Percentiles rank a stretch among this genome's conserved stretches.
These are phyloP conservation scores for Kobus ellipsiprymnus DNA, from an alignment of 2,113 vertebrate species.

Conservation along the genomic window DNA sequence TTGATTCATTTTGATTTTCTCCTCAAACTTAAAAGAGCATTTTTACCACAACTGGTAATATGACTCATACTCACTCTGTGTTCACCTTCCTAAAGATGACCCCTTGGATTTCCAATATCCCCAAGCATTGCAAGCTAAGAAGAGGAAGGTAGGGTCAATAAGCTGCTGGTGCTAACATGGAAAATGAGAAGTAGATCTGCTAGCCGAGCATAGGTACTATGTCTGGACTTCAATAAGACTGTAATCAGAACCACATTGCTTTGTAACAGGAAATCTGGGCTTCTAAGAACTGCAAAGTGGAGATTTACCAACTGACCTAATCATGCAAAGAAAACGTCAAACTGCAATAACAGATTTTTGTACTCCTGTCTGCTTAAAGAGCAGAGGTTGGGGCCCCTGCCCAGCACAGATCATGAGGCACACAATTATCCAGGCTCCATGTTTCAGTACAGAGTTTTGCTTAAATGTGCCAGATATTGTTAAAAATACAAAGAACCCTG, in stretches of 20 bases:
- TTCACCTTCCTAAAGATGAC: neutral
- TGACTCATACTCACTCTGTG: no score
- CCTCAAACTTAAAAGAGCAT: neutral
- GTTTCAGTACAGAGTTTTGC: slow-evolving; percentile 50
- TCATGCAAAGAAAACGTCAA: slow-evolving; percentile 64
- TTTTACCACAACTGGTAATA: neutral
- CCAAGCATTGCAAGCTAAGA: neutral
- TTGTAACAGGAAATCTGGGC: slow-evolving; percentile 32
- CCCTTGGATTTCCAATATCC: neutral
- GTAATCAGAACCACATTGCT: slow-evolving; percentile 68
- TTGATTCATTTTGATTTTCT: neutral
- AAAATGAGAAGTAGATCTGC: neutral
- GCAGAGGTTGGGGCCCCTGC: slow-evolving; percentile 32
- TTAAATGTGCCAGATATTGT: slow-evolving; percentile 44
- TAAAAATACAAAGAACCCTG: slow-evolving; percentile 63
- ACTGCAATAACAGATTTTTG: slow-evolving; percentile 52
- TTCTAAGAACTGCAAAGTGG: slow-evolving; percentile 57
- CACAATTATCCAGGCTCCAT: slow-evolving; percentile 47
- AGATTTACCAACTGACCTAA: slow-evolving; percentile 65
- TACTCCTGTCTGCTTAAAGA: slow-evolving; percentile 35
- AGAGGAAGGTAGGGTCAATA: neutral
- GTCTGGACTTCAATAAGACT: slow-evolving; percentile 1
- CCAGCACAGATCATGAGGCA: slow-evolving; percentile 25
- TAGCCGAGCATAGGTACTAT: neutral
- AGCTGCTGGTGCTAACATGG: neutral